Evolutionary conservation across 1,140 invertebrate genomes (phyloP).

Genomic region (Cydia strobilella): DNA sequence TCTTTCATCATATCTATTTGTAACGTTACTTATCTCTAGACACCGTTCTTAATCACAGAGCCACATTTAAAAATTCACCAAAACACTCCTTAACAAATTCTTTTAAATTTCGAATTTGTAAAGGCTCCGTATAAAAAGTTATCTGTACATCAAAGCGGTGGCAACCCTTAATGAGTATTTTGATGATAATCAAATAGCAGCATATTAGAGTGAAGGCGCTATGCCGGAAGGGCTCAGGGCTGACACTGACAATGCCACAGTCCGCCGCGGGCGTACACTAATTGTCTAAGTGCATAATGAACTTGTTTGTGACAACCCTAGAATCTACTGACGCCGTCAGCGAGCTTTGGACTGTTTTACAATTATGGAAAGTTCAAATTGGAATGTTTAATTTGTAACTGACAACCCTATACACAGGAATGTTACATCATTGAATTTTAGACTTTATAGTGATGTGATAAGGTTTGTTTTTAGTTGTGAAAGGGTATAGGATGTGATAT

Average conservation of each 20-base stretch:
- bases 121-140: conserved; percentile 15
- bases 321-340: conserved; percentile 41
- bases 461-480: conserved; percentile 44
- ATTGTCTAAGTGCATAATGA: conserved; percentile 79
- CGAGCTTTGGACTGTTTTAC: conserved; percentile 36
- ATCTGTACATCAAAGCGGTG: conserved; percentile 31
- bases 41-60: background rate
- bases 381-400: conserved; percentile 34
- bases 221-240: conserved; percentile 70
- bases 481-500: conserved; percentile 56
- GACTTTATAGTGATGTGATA: conserved; percentile 39
- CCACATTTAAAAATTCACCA: conserved; percentile 25
- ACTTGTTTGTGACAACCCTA: conserved; percentile 73
- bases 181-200: conserved; percentile 31
- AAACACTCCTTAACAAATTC: conserved; percentile 35
- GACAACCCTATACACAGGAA: conserved; percentile 37
- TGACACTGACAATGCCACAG: conserved; percentile 64
- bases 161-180: conserved; percentile 56
- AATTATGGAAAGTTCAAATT: conserved; percentile 39
- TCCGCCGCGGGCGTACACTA: conserved; percentile 70
- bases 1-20: background rate
- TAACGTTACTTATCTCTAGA: background rate
- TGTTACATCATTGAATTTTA: conserved; percentile 33
- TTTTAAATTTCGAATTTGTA: conserved; percentile 26
- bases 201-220: conserved; percentile 51